Conservation (phyloP, 2,113 vertebrate species). For the Sturnira hondurensis region DNA sequence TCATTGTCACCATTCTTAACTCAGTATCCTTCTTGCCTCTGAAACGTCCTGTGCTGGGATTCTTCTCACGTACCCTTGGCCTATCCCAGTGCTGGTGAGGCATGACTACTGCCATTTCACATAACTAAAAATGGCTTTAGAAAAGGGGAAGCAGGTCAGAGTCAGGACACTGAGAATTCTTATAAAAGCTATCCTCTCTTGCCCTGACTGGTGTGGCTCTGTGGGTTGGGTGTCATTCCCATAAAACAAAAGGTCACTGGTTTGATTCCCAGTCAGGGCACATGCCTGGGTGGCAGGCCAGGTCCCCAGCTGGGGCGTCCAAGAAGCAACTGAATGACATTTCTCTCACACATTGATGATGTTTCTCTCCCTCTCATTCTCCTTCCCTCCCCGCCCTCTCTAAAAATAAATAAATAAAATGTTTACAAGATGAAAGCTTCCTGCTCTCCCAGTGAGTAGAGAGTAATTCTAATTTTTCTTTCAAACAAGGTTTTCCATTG, state of each 20-base stretch:
- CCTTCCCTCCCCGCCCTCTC: no score
- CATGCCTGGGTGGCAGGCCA: no score
- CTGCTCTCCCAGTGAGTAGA: not conserved
- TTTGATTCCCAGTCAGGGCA: no score
- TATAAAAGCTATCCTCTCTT: not conserved
- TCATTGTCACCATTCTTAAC: not conserved
- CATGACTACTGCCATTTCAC: no score
- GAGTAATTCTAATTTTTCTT: not conserved
- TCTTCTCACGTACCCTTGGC: not conserved
- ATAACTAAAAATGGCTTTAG: not conserved
- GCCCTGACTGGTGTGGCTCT: no score
- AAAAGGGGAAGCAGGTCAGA: not conserved
- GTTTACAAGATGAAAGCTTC: not conserved
- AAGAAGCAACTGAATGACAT: no score
- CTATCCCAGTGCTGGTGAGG: not conserved
- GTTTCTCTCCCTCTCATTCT: no score
- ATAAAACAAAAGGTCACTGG: no score
- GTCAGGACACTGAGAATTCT: not conserved
- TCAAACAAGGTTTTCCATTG: not conserved
- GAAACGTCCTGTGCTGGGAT: not conserved
- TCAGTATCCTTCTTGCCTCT: not conserved
- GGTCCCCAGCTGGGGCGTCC: no score
- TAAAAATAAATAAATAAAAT: no score
- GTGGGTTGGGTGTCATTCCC: no score
- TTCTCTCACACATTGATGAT: no score